phyloP scores from a whole-genome alignment of 2,888 invertebrate genomes.

The Chloroclystis v-ata region DNA sequence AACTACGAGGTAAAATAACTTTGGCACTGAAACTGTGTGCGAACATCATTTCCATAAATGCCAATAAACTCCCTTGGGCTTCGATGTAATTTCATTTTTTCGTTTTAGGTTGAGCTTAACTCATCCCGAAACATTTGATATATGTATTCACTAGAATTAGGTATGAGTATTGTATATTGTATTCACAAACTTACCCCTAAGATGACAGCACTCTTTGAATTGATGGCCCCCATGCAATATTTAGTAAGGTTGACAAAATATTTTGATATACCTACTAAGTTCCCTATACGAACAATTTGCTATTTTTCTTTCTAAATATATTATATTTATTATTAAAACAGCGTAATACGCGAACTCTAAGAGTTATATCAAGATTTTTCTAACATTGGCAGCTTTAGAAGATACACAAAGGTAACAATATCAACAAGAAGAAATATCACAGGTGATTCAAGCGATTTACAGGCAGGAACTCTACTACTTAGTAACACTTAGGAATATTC shows the following conservation, averaged over 20 bases:
- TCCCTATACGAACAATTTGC: not conserved
- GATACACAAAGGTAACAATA: slow-evolving; percentile 40
- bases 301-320: not conserved
- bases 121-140: too few species aligned
- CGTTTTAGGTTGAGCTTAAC: not conserved
- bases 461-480: slow-evolving; percentile 71
- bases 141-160: too few species aligned
- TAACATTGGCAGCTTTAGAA: slow-evolving; percentile 55
- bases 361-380: slow-evolving; percentile 44
- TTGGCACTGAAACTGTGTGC: not conserved
- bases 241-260: slow-evolving; percentile 40
- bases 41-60: slow-evolving; percentile 2
- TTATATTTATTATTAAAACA: slow-evolving; percentile 28
- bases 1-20: not conserved
- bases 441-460: slow-evolving; percentile 70
- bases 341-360: slow-evolving; percentile 53
- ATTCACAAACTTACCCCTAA: slow-evolving; percentile 50
- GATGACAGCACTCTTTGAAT: slow-evolving; percentile 63
- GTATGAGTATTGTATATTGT: too few species aligned
- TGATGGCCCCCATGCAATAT: slow-evolving; percentile 72
- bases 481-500: slow-evolving; percentile 45
- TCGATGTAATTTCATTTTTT: not conserved
- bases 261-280: not conserved
- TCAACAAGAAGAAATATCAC: slow-evolving; percentile 68
- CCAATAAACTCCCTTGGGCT: not conserved